These are phyloP conservation scores for Phasianus colchicus DNA, from an alignment of 2,113 vertebrate genomes.

Conservation along the genomic window DNA sequence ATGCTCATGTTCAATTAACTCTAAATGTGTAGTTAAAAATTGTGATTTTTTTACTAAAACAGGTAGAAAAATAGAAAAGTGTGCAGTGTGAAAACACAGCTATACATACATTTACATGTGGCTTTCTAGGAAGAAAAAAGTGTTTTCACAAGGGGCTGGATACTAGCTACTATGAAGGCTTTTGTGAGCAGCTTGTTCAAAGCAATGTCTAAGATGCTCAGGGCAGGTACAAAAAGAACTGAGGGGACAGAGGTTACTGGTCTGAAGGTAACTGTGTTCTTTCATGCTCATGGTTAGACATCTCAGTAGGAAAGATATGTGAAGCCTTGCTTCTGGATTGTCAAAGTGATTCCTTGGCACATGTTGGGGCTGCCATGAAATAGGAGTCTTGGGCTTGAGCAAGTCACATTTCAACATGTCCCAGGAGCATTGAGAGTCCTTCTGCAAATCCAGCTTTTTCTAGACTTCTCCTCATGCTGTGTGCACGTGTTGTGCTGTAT, in stretches of 20 bases:
- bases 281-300: neutral
- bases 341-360: neutral
- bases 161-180: neutral
- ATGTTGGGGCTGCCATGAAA: fast-evolving
- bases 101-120: neutral
- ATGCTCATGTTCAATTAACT: neutral
- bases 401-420: fast-evolving
- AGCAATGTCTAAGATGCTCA: neutral
- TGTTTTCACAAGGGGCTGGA: neutral
- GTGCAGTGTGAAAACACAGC: neutral
- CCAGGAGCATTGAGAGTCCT: fast-evolving
- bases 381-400: neutral
- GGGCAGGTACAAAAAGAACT: fast-evolving
- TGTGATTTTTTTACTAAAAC: neutral
- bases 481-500: fast-evolving
- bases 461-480: neutral
- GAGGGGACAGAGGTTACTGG: neutral
- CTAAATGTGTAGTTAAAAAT: neutral
- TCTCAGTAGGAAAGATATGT: fast-evolving
- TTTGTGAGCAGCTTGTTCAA: neutral
- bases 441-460: neutral
- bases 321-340: neutral
- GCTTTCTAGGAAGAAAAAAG: neutral
- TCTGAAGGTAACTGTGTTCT: neutral
- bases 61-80: neutral